Evolutionary conservation across 1,140 invertebrate genomes (phyloP), one percentile per base, ranked within the genome.

Genomic region (Pollicipes pollicipes): DNA sequence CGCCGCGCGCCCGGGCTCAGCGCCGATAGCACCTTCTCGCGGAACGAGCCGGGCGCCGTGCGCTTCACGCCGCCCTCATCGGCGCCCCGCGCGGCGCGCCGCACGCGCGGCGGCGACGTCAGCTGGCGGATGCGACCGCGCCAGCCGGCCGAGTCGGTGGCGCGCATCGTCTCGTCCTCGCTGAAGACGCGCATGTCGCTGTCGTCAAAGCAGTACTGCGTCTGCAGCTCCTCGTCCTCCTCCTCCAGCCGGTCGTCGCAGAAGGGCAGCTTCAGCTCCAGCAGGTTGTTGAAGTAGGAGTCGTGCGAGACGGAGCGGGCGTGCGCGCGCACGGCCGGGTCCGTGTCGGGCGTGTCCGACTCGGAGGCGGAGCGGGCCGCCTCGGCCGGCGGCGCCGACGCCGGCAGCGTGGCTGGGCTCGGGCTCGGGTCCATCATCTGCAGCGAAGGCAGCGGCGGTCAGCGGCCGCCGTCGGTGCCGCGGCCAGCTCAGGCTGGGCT

Each of bases 251-350:
- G 73, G 58, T 73, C 75, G 64, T 66, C 64, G 28, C 64, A 66
- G 64, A 28, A 66, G 28, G 69, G 69, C 27, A 73, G 28, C 76
- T 85, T 76, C 78, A 77, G 74, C 77, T 84, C 82, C 27, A 81
- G 80, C 24, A 84, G 75, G 66, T 83, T 82, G 81, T 94, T 91
- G 81, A 95, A 95, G 79, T 95, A 95, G 0, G 91, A 95, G 79
- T 95, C 92, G 78, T 94, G 92, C 0, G 91, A 94, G 0, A 91
- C 89, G 0, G 90, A 93, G 69, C 88, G 78, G 67, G 76, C 78
- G 68, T 81, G 80, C 28, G 76, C 76, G 58, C 76, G 72, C 72
- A 73, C 73, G 69, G 76, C 2, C 69, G 70, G 37, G 45, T 70
- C 27, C 58, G 70, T 24, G 37, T 58, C 45, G 45, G 45, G 8